Conservation (phyloP, 2,797 vertebrate genomes). For the Chelidonichthys spinosus region DNA sequence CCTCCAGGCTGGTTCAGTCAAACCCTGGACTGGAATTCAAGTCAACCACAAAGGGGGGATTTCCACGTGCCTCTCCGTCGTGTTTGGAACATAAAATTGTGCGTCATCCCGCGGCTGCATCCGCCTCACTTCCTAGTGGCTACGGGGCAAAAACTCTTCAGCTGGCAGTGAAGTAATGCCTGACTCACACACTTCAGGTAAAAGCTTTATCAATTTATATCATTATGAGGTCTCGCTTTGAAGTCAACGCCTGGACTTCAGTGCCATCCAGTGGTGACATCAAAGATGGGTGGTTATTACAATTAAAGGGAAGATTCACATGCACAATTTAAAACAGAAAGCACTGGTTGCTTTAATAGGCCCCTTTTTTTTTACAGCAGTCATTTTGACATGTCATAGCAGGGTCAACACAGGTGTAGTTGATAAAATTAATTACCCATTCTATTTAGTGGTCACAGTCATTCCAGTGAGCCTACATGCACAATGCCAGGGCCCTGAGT, state of each 20-base stretch:
- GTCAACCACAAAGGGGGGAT: conserved; percentile 76
- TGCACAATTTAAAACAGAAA: neutral
- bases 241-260: conserved; percentile 69
- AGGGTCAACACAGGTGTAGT: neutral
- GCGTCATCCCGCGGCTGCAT: conserved; percentile 72
- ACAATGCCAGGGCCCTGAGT: too few species aligned
- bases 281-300: conserved; percentile 33
- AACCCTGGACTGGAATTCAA: conserved; percentile 78
- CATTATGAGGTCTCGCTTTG: conserved; percentile 56
- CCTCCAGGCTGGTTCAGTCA: conserved; percentile 76
- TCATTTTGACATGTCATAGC: neutral
- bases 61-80: conserved; percentile 77
- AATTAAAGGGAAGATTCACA: conserved; percentile 14
- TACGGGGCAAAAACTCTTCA: conserved; percentile 62
- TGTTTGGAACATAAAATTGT: conserved; percentile 63
- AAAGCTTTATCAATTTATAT: conserved; percentile 67
- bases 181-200: conserved; percentile 71
- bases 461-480: neutral
- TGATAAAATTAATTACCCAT: neutral
- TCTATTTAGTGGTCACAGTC: too few species aligned
- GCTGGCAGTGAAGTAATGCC: conserved; percentile 68
- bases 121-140: conserved; percentile 68
- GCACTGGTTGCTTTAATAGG: neutral
- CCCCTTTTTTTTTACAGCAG: neutral
- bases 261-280: conserved; percentile 81